Base-by-base conservation (phyloP, 2,113 vertebrate species). In the Castor canadensis region DNA sequence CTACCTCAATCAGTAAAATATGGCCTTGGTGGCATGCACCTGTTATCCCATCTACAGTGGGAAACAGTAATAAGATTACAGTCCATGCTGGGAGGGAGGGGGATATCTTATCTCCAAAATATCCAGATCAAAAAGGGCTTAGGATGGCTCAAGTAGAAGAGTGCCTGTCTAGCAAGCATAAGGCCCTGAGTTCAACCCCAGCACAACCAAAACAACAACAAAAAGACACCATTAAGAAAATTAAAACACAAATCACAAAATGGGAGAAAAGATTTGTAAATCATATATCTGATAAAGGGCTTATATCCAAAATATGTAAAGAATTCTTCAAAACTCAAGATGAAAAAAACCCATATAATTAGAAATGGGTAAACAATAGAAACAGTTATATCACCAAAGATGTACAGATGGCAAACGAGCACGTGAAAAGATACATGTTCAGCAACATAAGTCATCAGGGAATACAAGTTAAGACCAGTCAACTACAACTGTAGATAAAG, bases 401-500 rank as follows among this genome's bases (percentile, higher is more conserved):
- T 16, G 66, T 19, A 75, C 2, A 69, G 7, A 58, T 20, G 16
- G 52, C n/a, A 81, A 96, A 75, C 24, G 22, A 72, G 20, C 4
- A 54, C 43, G n/a, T 64, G 84, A 95, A 87, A 89, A 87, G 56
- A 95, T 2, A 32, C 47, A 49, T 91, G 20, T 30, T 81, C 28
- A 88, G 8, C 56, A 83, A 10, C 49, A 79, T 88, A n/a, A 91
- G 38, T 91, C 83, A 93, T 47, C 66, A 56, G 81, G n/a, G 86
- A 92, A 97, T 3, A 3, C 49, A 84, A 95, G 95, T 89, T 89
- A 82, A 84, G 95, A 66, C 54, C 64, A 79, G 73, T 35, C 38
- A 71, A 67, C 86, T 20, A 84, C 16, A 24, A 87, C 40, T 30
- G 75, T 6, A 80, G 56, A 92, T 5, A 45, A 54, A 60, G 90